Evolutionary conservation across 2,888 invertebrate species (phyloP), one percentile per base, ranked within the genome.

Genomic region (Cybosia mesomella): DNA sequence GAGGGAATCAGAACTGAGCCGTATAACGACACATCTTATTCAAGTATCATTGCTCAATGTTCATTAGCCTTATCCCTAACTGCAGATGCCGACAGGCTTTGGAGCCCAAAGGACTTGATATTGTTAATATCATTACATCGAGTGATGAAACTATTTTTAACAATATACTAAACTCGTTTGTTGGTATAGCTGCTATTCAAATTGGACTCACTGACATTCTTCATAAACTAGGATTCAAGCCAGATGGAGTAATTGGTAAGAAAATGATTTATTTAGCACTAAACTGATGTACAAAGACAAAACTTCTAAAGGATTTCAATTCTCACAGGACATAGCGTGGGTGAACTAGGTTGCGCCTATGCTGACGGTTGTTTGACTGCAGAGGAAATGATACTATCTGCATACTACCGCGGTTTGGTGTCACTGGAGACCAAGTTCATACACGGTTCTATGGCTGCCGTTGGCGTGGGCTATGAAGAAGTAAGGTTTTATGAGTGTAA

Each of bases 301-400:
- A 57, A 57, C 3, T 24, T 8, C 0, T 28, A 49, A 18, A 24
- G 15, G 5, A 15, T n/a, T 21, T 36, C 15, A 49, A 49, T 32
- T 34, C 28, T 22, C 24, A n/a, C 66, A 93, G 98, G 99, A 1
- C 98, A 99, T 89, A 99, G 99, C 21, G 98, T 98, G 0, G 99
- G 99, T 59, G 99, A 99, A 89, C 93, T 99, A 34, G 98, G 98
- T 1, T 99, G 99, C 88, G 98, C 98, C 0, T 99, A 99, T 89
- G 98, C 98, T 4, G 99, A 99, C 89, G 98, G 98, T 1, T 97
- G 98, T 73, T 95, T 99, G 71, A 97, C 98, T 0, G 96, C 97
- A 0, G 97, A 98, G 83, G 97, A 98, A 91, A 97, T 97, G 94
- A 96, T 98, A 61, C 88, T 98, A 28, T 95, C 97, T 10, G 97